Evolutionary conservation across 2,888 invertebrate species (phyloP), one percentile per base, ranked within the genome.

Genomic region (Megaustenia siamemsis): DNA sequence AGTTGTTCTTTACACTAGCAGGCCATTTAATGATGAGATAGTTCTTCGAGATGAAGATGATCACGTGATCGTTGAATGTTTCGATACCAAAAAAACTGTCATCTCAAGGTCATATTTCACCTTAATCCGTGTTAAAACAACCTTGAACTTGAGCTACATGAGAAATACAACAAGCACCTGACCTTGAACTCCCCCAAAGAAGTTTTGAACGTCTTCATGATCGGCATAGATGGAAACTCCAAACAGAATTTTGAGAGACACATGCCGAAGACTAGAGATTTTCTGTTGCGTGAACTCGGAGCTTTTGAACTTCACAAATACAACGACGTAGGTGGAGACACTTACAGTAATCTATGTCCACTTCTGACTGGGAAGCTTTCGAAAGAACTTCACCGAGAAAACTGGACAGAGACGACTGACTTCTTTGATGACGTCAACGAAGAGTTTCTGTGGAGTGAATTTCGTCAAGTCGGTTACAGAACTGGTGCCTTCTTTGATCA

Each of bases 151-250:
- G 0, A 28, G 5, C 49, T 75, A 24, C 12, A 63, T 8, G 43
- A 75, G 10, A 75, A 73, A 28, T 40, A 56, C 28, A n/a, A 40
- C 10, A 75, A 45, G 24, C 82, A 82, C n/a, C 1, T 82, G 1
- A 4, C 28, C 1, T 18, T 32, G 18, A 0, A 75, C 38, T 18
- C 43, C 6, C 75, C 82, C 18, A 75, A 63, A n/a, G 75, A 82
- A 63, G 53, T 63, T n/a, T 45, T 75, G 35, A 82, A 24, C n/a
- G 66, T 82, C 6, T 66, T 82, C 8, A 32, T 82, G 43, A 63
- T 82, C 28, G 82, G 82, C 6, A 82, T 82, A 32, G 82, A 82
- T 66, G 82, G 75, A 1, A 82, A 60, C 38, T 82, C 82, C 82
- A 82, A 75, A 45, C 63, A 73, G 28, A 73, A 82, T 10, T 71